Percentiles rank a stretch among this genome's conserved stretches.
Evolutionary conservation across 1,140 invertebrate species (phyloP).

Genomic region (Spodoptera litura): DNA sequence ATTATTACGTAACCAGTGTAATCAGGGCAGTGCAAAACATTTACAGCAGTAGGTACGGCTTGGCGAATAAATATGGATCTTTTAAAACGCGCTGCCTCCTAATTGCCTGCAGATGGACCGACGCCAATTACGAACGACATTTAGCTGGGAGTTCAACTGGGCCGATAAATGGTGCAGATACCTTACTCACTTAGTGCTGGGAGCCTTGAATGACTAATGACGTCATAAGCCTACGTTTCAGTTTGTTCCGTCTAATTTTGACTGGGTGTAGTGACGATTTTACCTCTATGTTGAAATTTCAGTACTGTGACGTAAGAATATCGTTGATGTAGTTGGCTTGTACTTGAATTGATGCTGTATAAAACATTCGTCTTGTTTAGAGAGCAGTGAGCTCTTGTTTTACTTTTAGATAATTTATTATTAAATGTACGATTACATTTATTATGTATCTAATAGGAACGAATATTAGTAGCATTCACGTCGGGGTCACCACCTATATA

Average conservation of each 20-base stretch:
- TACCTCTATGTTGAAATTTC: background rate
- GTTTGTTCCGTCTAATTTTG: too few relatives aligned
- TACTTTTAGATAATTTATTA: too few relatives aligned
- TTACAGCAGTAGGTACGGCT: slow-evolving; percentile 59
- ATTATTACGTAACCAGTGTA: slow-evolving; percentile 52
- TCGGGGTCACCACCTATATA: too few relatives aligned
- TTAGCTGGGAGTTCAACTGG: slow-evolving; percentile 61
- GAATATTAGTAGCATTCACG: too few relatives aligned
- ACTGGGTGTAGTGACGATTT: too few relatives aligned
- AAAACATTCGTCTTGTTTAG: too few relatives aligned
- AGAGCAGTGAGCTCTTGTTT: too few relatives aligned
- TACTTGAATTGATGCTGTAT: background rate
- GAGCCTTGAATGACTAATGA: slow-evolving; percentile 60
- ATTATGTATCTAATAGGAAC: too few relatives aligned
- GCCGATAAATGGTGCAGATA: slow-evolving; percentile 68
- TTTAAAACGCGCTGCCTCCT: slow-evolving; percentile 75
- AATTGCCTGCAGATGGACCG: slow-evolving; percentile 82
- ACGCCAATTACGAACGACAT: slow-evolving; percentile 76
- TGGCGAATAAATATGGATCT: slow-evolving; percentile 80
- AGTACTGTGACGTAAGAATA: too few relatives aligned
- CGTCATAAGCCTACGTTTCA: slow-evolving; percentile 34
- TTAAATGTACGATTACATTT: too few relatives aligned
- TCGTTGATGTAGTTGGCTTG: background rate
- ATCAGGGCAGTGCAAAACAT: slow-evolving; percentile 53
- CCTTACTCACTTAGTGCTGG: slow-evolving; percentile 45